A percentile compares a stretch with the other conserved stretches of the same genome.
phyloP scores from a whole-genome alignment of 2,113 vertebrate genomes.

The Empidonax traillii region DNA sequence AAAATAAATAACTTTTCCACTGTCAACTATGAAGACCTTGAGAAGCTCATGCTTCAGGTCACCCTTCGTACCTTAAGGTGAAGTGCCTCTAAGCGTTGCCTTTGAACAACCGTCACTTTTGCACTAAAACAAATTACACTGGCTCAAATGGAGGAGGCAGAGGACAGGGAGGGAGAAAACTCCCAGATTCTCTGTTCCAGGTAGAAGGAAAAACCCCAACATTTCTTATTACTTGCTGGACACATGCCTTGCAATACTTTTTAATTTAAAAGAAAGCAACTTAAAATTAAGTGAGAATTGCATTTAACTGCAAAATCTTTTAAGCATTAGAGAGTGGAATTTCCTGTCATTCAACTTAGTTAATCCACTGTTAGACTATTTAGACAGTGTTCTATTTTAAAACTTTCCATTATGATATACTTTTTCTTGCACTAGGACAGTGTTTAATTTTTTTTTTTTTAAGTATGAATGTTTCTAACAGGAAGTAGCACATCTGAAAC shows the following conservation, averaged over 20 bases:
- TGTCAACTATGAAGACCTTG: background rate
- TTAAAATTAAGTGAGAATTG: background rate
- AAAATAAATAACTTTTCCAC: background rate
- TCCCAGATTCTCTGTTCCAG: background rate
- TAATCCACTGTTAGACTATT: background rate
- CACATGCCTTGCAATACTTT: background rate
- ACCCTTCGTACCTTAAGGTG: background rate
- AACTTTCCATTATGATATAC: background rate
- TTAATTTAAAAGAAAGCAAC: background rate
- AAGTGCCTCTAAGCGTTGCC: background rate
- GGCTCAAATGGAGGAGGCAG: background rate
- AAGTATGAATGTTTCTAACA: background rate
- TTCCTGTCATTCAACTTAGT: background rate
- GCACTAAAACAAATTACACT: background rate
- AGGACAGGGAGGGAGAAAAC: background rate
- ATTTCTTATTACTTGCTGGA: background rate
- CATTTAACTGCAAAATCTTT: background rate
- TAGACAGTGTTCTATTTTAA: background rate
- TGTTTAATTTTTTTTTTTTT: background rate
- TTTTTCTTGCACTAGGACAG: background rate
- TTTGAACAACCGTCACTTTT: background rate
- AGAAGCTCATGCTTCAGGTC: background rate
- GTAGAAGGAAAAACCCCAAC: background rate
- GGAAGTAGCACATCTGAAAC: conserved; percentile 45
- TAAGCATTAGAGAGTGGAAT: background rate